Base-by-base conservation (phyloP, 2,113 vertebrate species). In the Pampusana beccarii region DNA sequence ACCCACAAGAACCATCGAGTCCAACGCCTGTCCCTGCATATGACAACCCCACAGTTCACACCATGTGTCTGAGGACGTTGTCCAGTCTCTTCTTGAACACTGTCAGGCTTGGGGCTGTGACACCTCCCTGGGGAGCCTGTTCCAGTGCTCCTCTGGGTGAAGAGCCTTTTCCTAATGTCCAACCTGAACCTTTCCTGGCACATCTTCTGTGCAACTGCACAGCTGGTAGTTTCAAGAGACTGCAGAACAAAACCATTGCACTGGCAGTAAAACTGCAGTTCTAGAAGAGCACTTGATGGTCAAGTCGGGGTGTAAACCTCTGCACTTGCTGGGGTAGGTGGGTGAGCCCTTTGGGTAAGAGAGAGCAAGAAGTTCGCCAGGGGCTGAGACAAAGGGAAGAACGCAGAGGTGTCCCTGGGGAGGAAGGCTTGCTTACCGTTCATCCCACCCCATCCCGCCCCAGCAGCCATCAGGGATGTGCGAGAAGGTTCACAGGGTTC, bases 321-420 rank as follows among this genome's bases (percentile, higher is more conserved):
- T 33, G 50, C 24, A 6, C 19, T 58, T 0, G 0, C 11, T 13
- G 25, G 29, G 26, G 34, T 11, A 48, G 16, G 9, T 46, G 15
- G 2, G 11, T 53, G 25, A 88, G 79, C 56, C 2, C 0, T 64
- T 34, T 0, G 0, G 18, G 25, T 46, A 28, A 57, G 50, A 0
- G 0, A 69, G 3, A 51, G 48, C 72, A 51, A 74, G 25, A 51
- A 80, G 25, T 26, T 42, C 5, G 28, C 33, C 38, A 0, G 0
- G 9, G n/a, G 50, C 25, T 0, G 5, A 75, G 29, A n/a, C 3
- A 1, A 74, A 88, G 86, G 16, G 31, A 42, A 84, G 60, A 84
- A 62, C 0, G 1, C 69, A 81, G 51, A 54, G 0, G 2, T 0
- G 3, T 64, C 48, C 56, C 65, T n/a, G 17, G 51, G 13, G 19